A percentile compares a stretch with the other conserved stretches of the same genome.
Conservation (phyloP, 2,888 invertebrate genomes). For the Tolmerus cingulatus region DNA sequence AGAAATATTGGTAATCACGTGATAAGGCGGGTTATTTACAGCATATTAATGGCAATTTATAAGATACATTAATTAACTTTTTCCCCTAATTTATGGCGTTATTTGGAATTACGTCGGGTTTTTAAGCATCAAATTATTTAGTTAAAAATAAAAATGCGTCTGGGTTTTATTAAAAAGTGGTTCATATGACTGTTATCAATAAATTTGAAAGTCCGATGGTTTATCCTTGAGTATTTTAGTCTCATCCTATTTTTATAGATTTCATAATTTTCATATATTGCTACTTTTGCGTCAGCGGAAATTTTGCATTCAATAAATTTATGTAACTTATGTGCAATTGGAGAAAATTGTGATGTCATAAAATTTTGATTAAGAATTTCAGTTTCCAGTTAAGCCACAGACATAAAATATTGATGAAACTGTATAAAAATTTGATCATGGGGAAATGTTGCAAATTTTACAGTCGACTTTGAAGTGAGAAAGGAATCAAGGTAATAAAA, state of each 20-base stretch:
- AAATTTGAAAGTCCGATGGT: neutral
- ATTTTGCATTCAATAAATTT: neutral
- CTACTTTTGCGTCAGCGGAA: neutral
- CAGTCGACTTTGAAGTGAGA: neutral
- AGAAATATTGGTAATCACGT: neutral
- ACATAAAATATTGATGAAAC: no score
- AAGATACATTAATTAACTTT: neutral
- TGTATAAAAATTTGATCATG: no score
- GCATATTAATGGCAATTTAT: neutral
- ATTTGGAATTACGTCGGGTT: neutral
- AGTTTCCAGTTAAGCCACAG: neutral
- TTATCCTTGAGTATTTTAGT: neutral
- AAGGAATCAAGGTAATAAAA: no score
- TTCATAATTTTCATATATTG: neutral
- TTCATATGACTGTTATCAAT: neutral
- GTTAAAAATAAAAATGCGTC: neutral
- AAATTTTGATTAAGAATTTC: neutral
- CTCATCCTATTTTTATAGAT: neutral
- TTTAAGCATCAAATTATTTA: neutral
- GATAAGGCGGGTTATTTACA: neutral
- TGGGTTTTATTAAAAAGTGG: neutral
- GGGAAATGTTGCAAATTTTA: neutral
- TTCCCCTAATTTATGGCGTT: neutral
- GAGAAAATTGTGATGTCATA: neutral
- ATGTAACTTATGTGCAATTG: neutral